Percentiles rank a stretch among this genome's conserved stretches.
Conservation (phyloP, 1,140 invertebrate genomes). For the Medauroidea extradentata region DNA sequence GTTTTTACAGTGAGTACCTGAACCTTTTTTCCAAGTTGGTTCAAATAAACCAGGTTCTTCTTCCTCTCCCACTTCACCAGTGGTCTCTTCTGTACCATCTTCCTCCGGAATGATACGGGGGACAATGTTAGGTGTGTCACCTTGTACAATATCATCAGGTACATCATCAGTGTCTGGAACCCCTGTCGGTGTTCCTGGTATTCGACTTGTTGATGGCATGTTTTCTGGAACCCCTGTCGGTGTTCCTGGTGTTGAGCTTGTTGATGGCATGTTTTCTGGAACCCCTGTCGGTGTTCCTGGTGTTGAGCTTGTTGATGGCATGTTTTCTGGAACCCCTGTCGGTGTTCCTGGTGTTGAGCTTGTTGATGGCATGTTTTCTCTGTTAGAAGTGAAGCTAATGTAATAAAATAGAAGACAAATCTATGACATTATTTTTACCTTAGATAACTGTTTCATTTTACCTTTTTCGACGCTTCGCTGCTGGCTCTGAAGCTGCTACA, state of each 20-base stretch:
- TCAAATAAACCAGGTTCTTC: too few species aligned
- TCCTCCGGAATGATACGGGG: too few species aligned
- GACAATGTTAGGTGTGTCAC: too few species aligned
- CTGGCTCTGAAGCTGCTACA: not conserved
- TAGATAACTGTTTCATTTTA: not conserved
- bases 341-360: not conserved
- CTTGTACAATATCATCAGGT: too few species aligned
- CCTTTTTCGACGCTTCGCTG: not conserved
- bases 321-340: not conserved
- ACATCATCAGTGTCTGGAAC: too few species aligned
- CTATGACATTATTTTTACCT: not conserved
- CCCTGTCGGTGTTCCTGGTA: not conserved
- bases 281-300: not conserved
- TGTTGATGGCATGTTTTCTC: not conserved
- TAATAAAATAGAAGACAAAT: not conserved
- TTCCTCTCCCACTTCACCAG: too few species aligned
- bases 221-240: not conserved
- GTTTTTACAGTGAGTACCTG: constrained; percentile 1
- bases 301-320: not conserved
- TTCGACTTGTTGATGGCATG: not conserved
- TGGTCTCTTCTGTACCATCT: too few species aligned
- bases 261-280: not conserved
- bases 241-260: not conserved
- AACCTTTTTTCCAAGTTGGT: too few species aligned
- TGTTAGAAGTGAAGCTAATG: not conserved